These are phyloP conservation scores for Bellardia bayeri DNA, from an alignment of 2,888 invertebrate genomes.

Conservation along the genomic window DNA sequence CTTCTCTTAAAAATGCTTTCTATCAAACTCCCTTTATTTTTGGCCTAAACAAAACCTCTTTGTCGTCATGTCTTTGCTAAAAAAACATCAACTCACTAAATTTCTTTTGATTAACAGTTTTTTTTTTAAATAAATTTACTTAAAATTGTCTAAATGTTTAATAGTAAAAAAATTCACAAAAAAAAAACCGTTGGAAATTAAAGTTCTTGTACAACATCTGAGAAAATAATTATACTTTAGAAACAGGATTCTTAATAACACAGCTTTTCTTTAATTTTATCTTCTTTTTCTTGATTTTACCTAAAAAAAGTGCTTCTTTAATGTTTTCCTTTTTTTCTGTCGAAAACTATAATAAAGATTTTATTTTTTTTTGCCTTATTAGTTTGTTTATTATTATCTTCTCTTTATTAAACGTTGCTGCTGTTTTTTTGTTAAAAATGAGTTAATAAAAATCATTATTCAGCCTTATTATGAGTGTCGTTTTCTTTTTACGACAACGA, in stretches of 20 bases:
- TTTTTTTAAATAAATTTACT: constrained; percentile 51
- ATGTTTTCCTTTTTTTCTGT: constrained; percentile 37
- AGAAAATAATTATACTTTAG: constrained; percentile 30
- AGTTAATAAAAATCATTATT: constrained; percentile 37
- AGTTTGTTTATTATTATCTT: constrained; percentile 6
- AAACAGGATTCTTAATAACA: constrained; percentile 59
- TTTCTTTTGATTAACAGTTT: constrained; percentile 48
- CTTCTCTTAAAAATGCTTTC: constrained; percentile 28
- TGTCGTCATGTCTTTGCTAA: constrained; percentile 23
- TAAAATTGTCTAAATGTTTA: constrained; percentile 71
- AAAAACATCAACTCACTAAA: constrained; percentile 33
- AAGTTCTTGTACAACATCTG: constrained; percentile 36
- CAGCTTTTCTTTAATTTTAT: constrained; percentile 48
- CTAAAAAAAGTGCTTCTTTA: constrained; percentile 53
- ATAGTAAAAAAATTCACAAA: constrained; percentile 49
- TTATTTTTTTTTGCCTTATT: constrained; percentile 1
- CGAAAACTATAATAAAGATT: neutral
- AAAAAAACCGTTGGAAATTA: constrained; percentile 70
- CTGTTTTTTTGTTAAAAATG: constrained; percentile 71
- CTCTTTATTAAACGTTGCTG: constrained; percentile 53
- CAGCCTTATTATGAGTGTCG: no score
- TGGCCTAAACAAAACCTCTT: constrained; percentile 51
- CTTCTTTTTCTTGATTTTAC: neutral
- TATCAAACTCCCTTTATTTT: constrained; percentile 51
- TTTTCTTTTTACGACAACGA: no score